These are phyloP conservation scores for Drosophila santomea DNA, from an alignment of 1,140 invertebrate genomes.

Conservation along the genomic window DNA sequence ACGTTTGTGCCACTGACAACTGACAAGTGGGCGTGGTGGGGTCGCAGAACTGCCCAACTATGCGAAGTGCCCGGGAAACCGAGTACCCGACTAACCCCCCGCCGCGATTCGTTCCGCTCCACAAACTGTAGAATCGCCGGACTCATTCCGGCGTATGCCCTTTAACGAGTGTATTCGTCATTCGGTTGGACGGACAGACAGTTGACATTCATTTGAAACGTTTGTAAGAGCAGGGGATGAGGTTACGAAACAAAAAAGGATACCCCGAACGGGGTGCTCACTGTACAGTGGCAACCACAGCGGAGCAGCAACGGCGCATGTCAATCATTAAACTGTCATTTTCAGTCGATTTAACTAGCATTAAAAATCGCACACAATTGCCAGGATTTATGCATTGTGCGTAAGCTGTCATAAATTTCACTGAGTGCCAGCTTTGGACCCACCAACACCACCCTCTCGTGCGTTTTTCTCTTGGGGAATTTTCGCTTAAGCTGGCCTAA, in stretches of 20 bases:
- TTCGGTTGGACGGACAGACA: slow-evolving; percentile 66
- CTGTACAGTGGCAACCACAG: slow-evolving; percentile 57
- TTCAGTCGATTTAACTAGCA: slow-evolving; percentile 83
- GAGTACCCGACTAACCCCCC: slow-evolving; percentile 42
- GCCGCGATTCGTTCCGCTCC: slow-evolving; percentile 56
- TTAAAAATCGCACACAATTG: slow-evolving; percentile 82
- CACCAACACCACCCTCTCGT: neutral
- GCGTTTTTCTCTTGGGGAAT: neutral
- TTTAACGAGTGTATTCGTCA: slow-evolving; percentile 82
- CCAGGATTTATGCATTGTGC: slow-evolving; percentile 77
- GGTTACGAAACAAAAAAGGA: slow-evolving; percentile 14
- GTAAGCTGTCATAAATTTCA: slow-evolving; percentile 80
- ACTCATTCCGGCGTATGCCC: slow-evolving; percentile 76
- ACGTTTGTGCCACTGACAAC: slow-evolving; percentile 65
- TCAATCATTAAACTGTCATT: slow-evolving; percentile 84
- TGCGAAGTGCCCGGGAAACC: slow-evolving; percentile 19
- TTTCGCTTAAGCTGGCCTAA: slow-evolving; percentile 66
- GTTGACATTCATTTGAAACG: slow-evolving; percentile 80
- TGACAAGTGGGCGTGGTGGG: slow-evolving; percentile 75
- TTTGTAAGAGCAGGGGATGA: slow-evolving; percentile 17
- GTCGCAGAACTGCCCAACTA: slow-evolving; percentile 34
- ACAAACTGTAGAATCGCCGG: slow-evolving; percentile 56
- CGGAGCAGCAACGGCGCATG: slow-evolving; percentile 53
- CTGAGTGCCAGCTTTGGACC: slow-evolving; percentile 35
- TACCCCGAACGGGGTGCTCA: slow-evolving; percentile 41